These are phyloP conservation scores for Gryllus bimaculatus DNA, from an alignment of 1,140 invertebrate species.

Conservation along the genomic window DNA sequence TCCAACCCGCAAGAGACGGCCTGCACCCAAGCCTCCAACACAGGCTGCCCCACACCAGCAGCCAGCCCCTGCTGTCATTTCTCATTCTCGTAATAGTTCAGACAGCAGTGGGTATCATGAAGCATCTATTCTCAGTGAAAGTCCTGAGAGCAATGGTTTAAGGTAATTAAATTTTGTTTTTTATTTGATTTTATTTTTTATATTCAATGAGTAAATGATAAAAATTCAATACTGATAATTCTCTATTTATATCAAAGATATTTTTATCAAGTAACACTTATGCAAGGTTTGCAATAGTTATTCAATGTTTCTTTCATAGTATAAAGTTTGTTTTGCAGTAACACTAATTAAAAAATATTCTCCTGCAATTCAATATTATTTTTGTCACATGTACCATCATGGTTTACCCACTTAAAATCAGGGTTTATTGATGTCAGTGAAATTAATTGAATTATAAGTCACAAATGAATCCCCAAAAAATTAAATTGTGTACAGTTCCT, in stretches of 20 bases:
- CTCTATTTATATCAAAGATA: too few relatives aligned
- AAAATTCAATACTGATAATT: neutral
- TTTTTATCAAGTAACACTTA: neutral
- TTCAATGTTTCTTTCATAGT: too few relatives aligned
- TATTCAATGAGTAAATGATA: neutral
- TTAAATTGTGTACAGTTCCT: too few relatives aligned
- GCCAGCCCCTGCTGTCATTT: constrained; percentile 35
- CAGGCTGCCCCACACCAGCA: constrained; percentile 8
- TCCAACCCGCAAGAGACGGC: constrained; percentile 44
- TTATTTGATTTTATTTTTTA: neutral
- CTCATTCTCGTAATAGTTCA: constrained; percentile 63
- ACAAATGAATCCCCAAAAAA: too few relatives aligned
- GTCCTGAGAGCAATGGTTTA: constrained; percentile 24
- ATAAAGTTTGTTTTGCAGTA: too few relatives aligned
- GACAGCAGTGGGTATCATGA: constrained; percentile 70
- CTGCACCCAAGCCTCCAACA: constrained; percentile 48
- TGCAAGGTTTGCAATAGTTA: neutral
- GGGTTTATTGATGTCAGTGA: too few relatives aligned
- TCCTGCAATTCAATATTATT: too few relatives aligned
- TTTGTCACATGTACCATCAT: too few relatives aligned
- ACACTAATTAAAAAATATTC: too few relatives aligned
- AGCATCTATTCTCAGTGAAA: constrained; percentile 56
- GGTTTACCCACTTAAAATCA: too few relatives aligned
- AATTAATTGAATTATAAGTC: too few relatives aligned
- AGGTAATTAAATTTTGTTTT: neutral